phyloP scores from a whole-genome alignment of 2,888 invertebrate genomes.

The Eilema griseolum region DNA sequence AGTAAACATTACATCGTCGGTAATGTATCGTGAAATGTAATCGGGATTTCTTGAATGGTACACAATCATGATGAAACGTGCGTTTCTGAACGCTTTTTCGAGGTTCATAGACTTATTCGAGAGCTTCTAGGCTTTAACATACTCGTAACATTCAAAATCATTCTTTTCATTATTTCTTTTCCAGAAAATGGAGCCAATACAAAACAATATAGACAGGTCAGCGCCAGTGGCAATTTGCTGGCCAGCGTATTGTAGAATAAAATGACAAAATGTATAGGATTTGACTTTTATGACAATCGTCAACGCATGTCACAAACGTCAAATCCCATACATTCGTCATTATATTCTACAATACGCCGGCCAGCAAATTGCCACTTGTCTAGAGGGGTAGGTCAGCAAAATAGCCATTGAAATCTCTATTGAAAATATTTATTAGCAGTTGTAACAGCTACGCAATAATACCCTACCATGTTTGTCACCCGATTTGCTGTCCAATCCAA shows the following conservation, averaged over 20 bases:
- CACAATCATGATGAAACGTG: constrained; percentile 18
- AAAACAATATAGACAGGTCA: background rate
- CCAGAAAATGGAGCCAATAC: background rate
- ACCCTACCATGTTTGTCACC: no score
- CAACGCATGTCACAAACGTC: no score
- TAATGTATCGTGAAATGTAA: constrained; percentile 19
- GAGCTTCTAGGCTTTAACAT: background rate
- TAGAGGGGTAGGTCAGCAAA: no score
- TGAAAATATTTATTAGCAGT: background rate
- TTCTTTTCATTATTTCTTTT: background rate
- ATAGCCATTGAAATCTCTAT: background rate
- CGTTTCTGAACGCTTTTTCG: constrained; percentile 13
- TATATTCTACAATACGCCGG: no score
- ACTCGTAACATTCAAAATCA: background rate
- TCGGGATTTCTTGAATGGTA: constrained; percentile 10
- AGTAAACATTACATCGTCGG: background rate
- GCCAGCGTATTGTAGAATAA: no score
- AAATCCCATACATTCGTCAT: no score
- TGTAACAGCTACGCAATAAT: background rate
- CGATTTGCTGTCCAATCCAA: no score
- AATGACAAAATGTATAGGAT: no score
- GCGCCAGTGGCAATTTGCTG: no score
- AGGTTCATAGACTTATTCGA: constrained; percentile 7
- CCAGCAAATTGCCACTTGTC: no score
- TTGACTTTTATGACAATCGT: no score